Conservation (phyloP, 1,140 invertebrate species). For the Ceratosolen fusciceps region DNA sequence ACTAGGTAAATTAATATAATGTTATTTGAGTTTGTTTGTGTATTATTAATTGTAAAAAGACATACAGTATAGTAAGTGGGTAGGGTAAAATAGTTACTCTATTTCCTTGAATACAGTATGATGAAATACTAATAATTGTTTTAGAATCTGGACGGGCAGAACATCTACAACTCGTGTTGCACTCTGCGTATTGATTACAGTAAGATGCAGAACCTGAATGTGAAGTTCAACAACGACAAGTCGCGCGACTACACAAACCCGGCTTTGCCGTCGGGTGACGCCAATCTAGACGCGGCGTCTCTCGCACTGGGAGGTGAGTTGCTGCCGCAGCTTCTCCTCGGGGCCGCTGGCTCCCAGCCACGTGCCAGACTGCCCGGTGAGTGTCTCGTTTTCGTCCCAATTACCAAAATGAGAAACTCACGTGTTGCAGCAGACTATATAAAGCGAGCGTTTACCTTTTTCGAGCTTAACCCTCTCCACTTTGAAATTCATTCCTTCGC, state of each 20-base stretch:
- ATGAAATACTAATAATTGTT: constrained; percentile 13
- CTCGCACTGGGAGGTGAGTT: constrained; percentile 76
- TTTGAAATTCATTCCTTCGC: too few relatives aligned
- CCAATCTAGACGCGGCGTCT: constrained; percentile 76
- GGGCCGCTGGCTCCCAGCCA: constrained; percentile 77
- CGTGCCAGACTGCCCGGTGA: constrained; percentile 70
- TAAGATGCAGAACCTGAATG: constrained; percentile 96
- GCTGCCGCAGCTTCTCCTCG: constrained; percentile 77
- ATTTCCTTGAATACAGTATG: too few relatives aligned
- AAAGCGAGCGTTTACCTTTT: too few relatives aligned
- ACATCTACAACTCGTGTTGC: constrained; percentile 99
- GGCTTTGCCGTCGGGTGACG: constrained; percentile 93
- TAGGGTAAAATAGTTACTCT: too few relatives aligned
- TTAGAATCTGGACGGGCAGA: constrained; percentile 95
- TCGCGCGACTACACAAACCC: constrained; percentile 99
- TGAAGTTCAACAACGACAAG: constrained; percentile 99
- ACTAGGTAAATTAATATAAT: too few relatives aligned
- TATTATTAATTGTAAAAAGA: too few relatives aligned
- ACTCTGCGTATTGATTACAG: constrained; percentile 99
- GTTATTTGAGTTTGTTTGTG: too few relatives aligned
- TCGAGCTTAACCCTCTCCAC: not conserved
- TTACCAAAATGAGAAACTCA: constrained; percentile 42
- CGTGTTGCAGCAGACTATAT: not conserved
- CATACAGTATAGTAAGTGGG: too few relatives aligned
- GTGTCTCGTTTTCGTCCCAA: constrained; percentile 51